Evolutionary conservation across 2,113 vertebrate species (phyloP), one percentile per base, ranked within the genome.

Genomic region (Zosterops hypoxanthus): DNA sequence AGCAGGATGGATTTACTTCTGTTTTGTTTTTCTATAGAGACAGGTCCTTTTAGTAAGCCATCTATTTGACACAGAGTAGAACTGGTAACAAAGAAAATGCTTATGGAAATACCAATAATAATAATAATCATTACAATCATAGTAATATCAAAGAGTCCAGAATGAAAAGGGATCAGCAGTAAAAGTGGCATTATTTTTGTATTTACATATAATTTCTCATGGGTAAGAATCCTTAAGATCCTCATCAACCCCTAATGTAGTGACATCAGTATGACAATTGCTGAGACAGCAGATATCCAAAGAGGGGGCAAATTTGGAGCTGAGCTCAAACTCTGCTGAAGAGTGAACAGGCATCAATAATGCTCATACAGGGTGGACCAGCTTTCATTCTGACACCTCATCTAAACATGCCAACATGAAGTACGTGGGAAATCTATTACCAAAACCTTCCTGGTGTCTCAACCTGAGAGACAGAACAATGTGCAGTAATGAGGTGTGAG

Each of bases 401-500:
- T 46, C 66, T 94, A 86, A 93, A 83, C 63, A 78, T 0, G 0
- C 50, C 61, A 60, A 71, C 34, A n/a, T 46, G 52, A 70, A 81
- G 31, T 56, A 63, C 2, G 0, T 6, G 18, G 47, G 31, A 94
- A 94, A 82, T 93, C 71, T 86, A 50, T 90, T 90, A 68, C 63
- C 18, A 77, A 96, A 95, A 46, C 22, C 44, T 88, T 94, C 41
- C 31, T 6, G 1, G 28, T 78, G 88, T 83, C 72, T 60, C 85
- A 77, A 57, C 64, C 68, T 75, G 80, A 78, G 70, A 96, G 71
- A 78, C 56, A 93, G 92, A 88, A 25, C 5, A 2, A 78, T 86
- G 64, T 75, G 71, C 88, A 75, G 86, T 96, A 94, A 97, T 94
- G 88, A 96, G 88, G 85, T 78, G 90, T 53, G 82, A 93, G 75